Conservation (phyloP, 2,113 vertebrate genomes). For the Mirounga angustirostris region DNA sequence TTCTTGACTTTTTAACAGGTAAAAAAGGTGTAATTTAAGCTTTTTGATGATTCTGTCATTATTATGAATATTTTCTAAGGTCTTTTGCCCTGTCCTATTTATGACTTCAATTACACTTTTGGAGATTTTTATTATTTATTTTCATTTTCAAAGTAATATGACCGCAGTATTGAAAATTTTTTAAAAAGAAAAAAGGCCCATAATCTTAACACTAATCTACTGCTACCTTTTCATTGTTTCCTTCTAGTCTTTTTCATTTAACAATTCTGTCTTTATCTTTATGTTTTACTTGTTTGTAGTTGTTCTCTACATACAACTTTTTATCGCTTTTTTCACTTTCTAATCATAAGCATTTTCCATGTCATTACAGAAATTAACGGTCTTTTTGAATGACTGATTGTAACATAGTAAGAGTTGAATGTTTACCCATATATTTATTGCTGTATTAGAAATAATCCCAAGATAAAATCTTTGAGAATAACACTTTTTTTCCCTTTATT, state of each 20-base stretch:
- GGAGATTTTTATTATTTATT: conserved; percentile 26
- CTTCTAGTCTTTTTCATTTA: conserved; percentile 21
- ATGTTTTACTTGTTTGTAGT: background rate
- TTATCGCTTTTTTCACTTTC: conserved; percentile 45
- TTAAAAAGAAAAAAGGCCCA: background rate
- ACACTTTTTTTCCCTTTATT: background rate
- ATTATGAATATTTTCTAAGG: background rate
- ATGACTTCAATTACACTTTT: background rate
- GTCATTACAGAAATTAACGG: conserved; percentile 1
- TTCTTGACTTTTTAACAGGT: background rate
- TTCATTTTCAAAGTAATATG: conserved; percentile 17
- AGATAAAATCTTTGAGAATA: conserved; percentile 38
- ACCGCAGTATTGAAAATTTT: background rate
- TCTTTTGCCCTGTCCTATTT: background rate
- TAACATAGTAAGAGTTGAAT: background rate
- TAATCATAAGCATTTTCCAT: conserved; percentile 13
- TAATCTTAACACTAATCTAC: background rate
- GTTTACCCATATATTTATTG: background rate
- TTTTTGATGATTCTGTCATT: background rate
- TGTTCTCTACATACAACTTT: background rate
- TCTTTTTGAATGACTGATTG: background rate
- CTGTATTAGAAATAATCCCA: conserved; percentile 35
- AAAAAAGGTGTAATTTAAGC: background rate
- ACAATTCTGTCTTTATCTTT: background rate
- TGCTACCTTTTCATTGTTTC: conserved; percentile 40